Percentiles rank a stretch among this genome's conserved stretches.
phyloP scores from a whole-genome alignment of 1,140 invertebrate genomes.

The Coptotermes formosanus region DNA sequence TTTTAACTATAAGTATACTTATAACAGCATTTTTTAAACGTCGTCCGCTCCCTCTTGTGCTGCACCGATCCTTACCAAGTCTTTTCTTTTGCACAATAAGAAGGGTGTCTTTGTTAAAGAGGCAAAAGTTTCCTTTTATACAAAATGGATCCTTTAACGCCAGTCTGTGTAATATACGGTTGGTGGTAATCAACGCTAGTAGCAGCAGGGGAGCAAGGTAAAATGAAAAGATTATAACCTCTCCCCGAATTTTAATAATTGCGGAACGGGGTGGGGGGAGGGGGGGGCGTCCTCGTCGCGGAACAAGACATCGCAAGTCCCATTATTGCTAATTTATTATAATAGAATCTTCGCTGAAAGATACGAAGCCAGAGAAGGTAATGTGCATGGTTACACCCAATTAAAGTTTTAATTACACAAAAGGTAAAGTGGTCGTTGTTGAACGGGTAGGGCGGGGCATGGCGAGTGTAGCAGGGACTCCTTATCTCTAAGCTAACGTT shows the following conservation, averaged over 20 bases:
- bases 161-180: slow-evolving; percentile 21
- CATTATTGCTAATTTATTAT: slow-evolving; percentile 34
- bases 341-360: slow-evolving; percentile 30
- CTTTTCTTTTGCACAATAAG: background rate
- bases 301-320: slow-evolving; percentile 32
- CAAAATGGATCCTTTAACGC: background rate
- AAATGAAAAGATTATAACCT: slow-evolving; percentile 33
- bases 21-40: no score
- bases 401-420: slow-evolving; percentile 33
- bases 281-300: background rate
- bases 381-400: slow-evolving; percentile 33
- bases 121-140: background rate
- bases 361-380: slow-evolving; percentile 5
- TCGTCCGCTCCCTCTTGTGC: background rate
- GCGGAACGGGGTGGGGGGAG: no score
- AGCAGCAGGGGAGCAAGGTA: background rate
- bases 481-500: background rate
- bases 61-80: background rate
- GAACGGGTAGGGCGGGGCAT: background rate
- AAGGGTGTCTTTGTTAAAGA: background rate
- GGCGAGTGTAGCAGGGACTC: background rate
- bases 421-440: background rate
- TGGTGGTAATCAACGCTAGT: slow-evolving; percentile 22
- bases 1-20: background rate
- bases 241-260: slow-evolving; percentile 30